A percentile compares a stretch with the other conserved stretches of the same genome.
phyloP scores from a whole-genome alignment of 2,888 invertebrate species.

The Parochlus steinenii region DNA sequence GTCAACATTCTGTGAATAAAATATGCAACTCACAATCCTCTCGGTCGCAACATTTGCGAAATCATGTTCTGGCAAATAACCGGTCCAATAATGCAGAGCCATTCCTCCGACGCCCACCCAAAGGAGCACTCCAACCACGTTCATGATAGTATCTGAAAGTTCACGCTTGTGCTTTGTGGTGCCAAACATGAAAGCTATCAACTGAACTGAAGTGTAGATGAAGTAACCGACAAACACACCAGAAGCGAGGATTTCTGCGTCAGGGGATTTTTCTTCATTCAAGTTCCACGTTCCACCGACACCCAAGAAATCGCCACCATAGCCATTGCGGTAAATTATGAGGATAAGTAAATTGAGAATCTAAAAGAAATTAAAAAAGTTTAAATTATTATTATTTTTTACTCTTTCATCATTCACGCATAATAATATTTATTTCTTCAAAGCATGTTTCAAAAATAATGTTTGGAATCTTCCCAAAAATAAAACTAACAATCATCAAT shows the following conservation, averaged over 20 bases:
- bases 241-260: constrained; percentile 74
- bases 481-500: too few species aligned
- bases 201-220: constrained; percentile 62
- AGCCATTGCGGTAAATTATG: constrained; percentile 66
- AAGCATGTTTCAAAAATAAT: too few species aligned
- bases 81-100: constrained; percentile 78
- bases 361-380: constrained; percentile 36
- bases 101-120: constrained; percentile 76
- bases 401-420: too few species aligned
- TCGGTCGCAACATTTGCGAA: constrained; percentile 55
- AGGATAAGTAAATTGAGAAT: constrained; percentile 65
- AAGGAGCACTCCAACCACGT: constrained; percentile 67
- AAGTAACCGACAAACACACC: constrained; percentile 76
- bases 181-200: constrained; percentile 60
- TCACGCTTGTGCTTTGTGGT: constrained; percentile 64
- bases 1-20: constrained; percentile 5
- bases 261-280: constrained; percentile 74
- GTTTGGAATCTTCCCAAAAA: too few species aligned
- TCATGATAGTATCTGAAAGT: constrained; percentile 69
- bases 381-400: too few species aligned
- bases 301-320: constrained; percentile 67
- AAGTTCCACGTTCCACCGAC: constrained; percentile 83
- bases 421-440: too few species aligned
- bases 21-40: constrained; percentile 34
- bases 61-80: constrained; percentile 67